Evolutionary conservation across 2,797 vertebrate genomes (phyloP), one percentile per base, ranked within the genome.

Genomic region (Epinephelus malabaricus): DNA sequence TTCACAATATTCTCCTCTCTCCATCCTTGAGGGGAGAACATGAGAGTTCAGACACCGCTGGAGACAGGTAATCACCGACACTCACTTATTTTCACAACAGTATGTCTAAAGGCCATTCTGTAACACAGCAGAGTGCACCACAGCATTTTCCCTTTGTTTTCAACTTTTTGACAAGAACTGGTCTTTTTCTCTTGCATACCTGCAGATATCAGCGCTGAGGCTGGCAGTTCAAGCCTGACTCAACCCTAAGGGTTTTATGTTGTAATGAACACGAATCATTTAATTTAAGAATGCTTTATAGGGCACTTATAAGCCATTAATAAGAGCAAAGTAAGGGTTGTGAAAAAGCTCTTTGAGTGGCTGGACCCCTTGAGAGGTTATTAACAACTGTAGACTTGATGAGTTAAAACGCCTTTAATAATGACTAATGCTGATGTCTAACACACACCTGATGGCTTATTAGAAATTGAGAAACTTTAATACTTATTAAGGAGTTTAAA

Each of bases 51-150:
- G 73, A 58, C 67, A 5, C 73, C 0, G 17, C 79, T 68, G 78
- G 82, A 85, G 68, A 67, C 43, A n/a, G 21, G n/a, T 49, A 60
- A 69, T 71, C 69, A 79, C 63, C 23, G 8, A 21, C 58, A 14
- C 72, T 50, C 53, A 34, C 75, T 75, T 66, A 59, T 72, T 79
- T 56, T 67, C 67, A 74, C 73, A 67, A 54, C 78, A 73, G 54
- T 53, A 0, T 9, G 64, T 78, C 47, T 38, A 38, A 75, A 58
- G 59, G 79, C 18, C 8, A 11, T 47, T 64, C 71, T 73, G 73
- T 61, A 11, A 53, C 23, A 19, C 55, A 34, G 70, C 50, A 55
- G 51, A 49, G 69, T 3, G 23, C 45, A 54, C 15, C 14, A 19
- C 50, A 40, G 61, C 1, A 0, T 34, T 14, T 1, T 13, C 19